Conservation (phyloP, 1,140 invertebrate genomes). For the Aphaenogaster ashmeadi region DNA sequence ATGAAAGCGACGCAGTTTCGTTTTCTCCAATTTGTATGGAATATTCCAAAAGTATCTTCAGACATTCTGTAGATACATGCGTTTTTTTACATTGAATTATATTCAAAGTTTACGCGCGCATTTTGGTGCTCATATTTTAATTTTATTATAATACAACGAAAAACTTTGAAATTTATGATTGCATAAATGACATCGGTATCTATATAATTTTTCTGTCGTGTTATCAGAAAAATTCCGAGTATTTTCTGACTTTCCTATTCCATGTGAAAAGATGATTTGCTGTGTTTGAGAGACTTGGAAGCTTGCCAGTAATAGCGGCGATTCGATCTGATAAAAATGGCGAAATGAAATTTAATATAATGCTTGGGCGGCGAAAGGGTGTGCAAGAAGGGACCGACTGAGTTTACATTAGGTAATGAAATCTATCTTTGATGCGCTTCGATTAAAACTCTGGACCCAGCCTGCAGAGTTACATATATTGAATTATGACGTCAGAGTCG, state of each 20-base stretch:
- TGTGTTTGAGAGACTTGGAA: slow-evolving; percentile 64
- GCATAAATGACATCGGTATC: neutral
- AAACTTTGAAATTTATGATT: slow-evolving; percentile 29
- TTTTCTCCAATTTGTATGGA: neutral
- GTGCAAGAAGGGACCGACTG: slow-evolving; percentile 35
- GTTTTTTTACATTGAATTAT: neutral
- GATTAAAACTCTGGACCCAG: slow-evolving; percentile 38
- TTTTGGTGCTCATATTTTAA: neutral
- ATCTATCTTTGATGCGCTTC: slow-evolving; percentile 49
- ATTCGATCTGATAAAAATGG: slow-evolving; percentile 70
- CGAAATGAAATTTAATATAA: slow-evolving; percentile 76
- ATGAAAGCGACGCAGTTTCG: neutral
- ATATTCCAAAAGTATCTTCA: neutral
- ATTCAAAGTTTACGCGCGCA: neutral
- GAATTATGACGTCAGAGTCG: slow-evolving; percentile 40
- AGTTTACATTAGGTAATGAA: slow-evolving; percentile 75
- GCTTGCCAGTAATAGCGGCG: slow-evolving; percentile 71
- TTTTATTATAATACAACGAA: neutral
- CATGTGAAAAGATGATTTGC: slow-evolving; percentile 46
- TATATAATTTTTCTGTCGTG: slow-evolving; percentile 19
- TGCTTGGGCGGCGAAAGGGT: slow-evolving; percentile 60
- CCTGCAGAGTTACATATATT: slow-evolving; percentile 19
- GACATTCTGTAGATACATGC: neutral
- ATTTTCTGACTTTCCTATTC: slow-evolving; percentile 55
- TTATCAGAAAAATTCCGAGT: slow-evolving; percentile 14